Percentiles rank a stretch among this genome's conserved stretches.
Evolutionary conservation across 1,140 invertebrate species (phyloP).

Genomic region (Nasonia longicornis): DNA sequence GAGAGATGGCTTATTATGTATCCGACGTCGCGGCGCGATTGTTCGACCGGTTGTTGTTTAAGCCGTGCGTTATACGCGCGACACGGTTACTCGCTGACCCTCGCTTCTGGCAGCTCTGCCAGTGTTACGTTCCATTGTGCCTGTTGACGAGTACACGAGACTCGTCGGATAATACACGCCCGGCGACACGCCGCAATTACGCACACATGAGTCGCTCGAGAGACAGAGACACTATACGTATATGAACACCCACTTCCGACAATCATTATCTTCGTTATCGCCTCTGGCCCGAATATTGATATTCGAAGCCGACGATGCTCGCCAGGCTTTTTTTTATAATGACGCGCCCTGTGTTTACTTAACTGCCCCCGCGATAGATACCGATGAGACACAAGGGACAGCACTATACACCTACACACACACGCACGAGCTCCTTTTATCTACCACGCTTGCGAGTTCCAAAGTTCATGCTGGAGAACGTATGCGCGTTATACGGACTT

Average conservation of each 20-base stretch:
- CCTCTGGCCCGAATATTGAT: conserved; percentile 16
- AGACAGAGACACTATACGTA: conserved; percentile 12
- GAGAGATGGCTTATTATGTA: conserved; percentile 60
- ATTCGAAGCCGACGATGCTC: not conserved
- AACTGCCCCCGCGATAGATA: no score
- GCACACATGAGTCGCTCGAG: conserved; percentile 41
- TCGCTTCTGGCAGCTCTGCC: conserved; percentile 45
- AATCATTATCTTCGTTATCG: conserved; percentile 42
- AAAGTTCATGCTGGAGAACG: not conserved
- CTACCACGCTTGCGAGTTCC: not conserved
- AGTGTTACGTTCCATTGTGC: conserved; percentile 66
- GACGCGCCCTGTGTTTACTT: not conserved
- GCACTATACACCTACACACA: not conserved
- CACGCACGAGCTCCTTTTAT: not conserved
- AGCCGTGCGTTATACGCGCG: conserved; percentile 61
- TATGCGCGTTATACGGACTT: not conserved
- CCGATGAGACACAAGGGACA: not conserved
- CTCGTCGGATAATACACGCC: conserved; percentile 55
- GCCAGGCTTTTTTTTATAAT: not conserved
- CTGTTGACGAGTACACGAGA: conserved; percentile 59
- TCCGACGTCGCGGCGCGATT: conserved; percentile 61
- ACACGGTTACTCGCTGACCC: conserved; percentile 63
- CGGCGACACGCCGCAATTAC: conserved; percentile 50
- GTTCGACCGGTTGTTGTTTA: conserved; percentile 62
- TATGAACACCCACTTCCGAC: not conserved